Conservation (phyloP, 2,113 vertebrate genomes). For the Lamprologus sp. region DNA sequence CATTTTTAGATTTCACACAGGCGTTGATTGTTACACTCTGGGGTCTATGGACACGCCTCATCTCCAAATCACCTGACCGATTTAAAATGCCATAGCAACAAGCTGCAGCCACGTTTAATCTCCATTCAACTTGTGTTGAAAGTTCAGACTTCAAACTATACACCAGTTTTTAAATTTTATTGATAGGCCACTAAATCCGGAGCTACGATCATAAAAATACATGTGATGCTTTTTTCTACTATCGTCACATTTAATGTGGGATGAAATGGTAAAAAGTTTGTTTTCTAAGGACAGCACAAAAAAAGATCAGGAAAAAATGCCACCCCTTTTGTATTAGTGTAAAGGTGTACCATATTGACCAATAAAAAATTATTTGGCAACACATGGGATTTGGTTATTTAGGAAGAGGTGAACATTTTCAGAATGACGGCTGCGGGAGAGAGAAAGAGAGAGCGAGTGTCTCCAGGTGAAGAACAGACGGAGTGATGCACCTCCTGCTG, state of each 20-base stretch:
- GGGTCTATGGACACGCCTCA: neutral
- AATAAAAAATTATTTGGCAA: neutral
- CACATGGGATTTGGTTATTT: neutral
- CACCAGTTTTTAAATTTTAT: neutral
- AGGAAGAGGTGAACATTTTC: neutral
- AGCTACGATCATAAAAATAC: neutral
- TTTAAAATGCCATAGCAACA: neutral
- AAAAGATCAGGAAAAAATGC: neutral
- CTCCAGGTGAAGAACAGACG: neutral
- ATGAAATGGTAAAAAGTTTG: neutral
- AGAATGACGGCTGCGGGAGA: neutral
- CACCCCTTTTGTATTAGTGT: neutral
- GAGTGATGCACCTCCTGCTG: neutral
- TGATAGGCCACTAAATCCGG: neutral
- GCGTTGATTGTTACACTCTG: neutral
- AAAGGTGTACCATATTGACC: neutral
- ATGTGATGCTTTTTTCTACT: neutral
- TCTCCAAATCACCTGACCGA: neutral
- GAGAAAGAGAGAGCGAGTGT: neutral
- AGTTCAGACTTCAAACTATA: neutral
- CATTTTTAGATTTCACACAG: neutral
- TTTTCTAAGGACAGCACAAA: neutral
- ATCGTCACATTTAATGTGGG: neutral
- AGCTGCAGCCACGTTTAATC: neutral
- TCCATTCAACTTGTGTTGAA: neutral